phyloP scores from a whole-genome alignment of 2,888 invertebrate species.

The Phortica okadai region DNA sequence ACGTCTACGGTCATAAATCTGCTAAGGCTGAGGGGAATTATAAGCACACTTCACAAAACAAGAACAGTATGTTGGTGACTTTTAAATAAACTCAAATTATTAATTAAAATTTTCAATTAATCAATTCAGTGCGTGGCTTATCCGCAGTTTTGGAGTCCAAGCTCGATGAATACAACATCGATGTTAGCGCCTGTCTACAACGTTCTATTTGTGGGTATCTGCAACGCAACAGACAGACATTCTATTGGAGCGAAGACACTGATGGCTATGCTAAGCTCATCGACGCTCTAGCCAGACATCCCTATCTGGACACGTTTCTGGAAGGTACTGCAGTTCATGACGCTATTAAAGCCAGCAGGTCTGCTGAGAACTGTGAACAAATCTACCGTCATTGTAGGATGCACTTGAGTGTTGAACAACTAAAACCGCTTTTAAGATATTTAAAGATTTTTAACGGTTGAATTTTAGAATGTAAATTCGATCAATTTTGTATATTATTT shows the following conservation, averaged over 20 bases:
- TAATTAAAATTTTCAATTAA: background rate
- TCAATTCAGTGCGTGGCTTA: constrained; percentile 58
- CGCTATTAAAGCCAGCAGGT: constrained; percentile 78
- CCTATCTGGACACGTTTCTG: constrained; percentile 74
- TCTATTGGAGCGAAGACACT: constrained; percentile 71
- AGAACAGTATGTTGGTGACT: constrained; percentile 6
- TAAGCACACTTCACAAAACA: background rate
- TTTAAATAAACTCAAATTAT: background rate
- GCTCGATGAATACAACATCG: constrained; percentile 79
- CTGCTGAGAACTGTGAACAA: constrained; percentile 73
- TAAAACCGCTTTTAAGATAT: constrained; percentile 45
- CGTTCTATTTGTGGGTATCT: constrained; percentile 79
- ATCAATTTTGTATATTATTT: background rate
- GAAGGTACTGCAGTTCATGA: constrained; percentile 78
- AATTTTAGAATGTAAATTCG: too few species aligned
- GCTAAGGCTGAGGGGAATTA: constrained; percentile 29
- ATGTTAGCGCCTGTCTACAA: constrained; percentile 81
- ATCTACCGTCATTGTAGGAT: constrained; percentile 77
- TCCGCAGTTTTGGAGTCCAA: constrained; percentile 77
- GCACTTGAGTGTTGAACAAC: constrained; percentile 44
- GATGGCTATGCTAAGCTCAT: constrained; percentile 77
- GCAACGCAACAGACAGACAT: constrained; percentile 70
- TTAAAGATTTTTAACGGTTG: constrained; percentile 36
- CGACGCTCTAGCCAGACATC: constrained; percentile 77
- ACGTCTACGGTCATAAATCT: constrained; percentile 21